Conservation (phyloP, 2,888 invertebrate species). For the Rotaria socialis region DNA sequence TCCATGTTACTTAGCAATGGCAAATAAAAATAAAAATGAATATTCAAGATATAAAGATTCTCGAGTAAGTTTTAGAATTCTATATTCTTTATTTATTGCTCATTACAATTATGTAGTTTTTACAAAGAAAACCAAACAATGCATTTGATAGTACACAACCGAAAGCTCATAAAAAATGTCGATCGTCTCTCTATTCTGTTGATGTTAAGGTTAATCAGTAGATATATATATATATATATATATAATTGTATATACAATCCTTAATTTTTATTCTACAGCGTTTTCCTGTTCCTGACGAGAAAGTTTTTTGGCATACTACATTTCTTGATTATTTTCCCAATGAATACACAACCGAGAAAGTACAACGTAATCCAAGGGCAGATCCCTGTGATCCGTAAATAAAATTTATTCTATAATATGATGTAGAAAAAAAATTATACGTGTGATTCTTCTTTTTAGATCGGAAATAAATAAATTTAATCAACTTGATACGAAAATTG, state of each 20-base stretch:
- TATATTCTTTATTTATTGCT: background rate
- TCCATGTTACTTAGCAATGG: background rate
- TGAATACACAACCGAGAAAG: constrained; percentile 37
- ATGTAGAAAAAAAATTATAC: no score
- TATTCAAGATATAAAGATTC: background rate
- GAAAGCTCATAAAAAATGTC: background rate
- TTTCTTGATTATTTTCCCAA: constrained; percentile 36
- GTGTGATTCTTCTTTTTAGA: no score
- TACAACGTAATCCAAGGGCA: constrained; percentile 35
- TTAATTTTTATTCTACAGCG: background rate
- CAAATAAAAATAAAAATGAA: background rate
- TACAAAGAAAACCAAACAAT: background rate
- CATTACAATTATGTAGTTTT: background rate
- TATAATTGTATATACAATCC: no score
- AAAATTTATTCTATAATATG: no score
- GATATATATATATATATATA: background rate
- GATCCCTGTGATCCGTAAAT: constrained; percentile 38
- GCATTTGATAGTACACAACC: background rate
- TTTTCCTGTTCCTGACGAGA: constrained; percentile 40
- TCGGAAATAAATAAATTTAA: constrained; percentile 40
- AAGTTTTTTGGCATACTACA: constrained; percentile 34
- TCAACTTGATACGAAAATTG: constrained; percentile 29
- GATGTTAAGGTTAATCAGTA: background rate
- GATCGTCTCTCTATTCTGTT: background rate
- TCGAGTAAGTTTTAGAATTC: background rate